Evolutionary conservation across 2,888 invertebrate species (phyloP).

Genomic region (Pollenia labialis): DNA sequence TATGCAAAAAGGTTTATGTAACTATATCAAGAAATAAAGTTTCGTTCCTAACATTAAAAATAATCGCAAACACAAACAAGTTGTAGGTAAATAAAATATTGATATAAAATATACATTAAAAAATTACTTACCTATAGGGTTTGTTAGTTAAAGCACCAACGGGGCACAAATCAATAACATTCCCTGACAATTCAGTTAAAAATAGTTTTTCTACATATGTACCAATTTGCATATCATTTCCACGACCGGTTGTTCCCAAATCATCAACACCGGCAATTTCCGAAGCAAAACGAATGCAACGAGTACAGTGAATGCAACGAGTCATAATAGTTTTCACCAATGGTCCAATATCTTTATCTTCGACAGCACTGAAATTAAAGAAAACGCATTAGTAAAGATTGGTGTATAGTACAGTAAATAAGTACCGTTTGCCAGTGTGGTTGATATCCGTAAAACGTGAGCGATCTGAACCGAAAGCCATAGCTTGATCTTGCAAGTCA

Average conservation of each 20-base stretch:
- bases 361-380: conserved; percentile 91
- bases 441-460: conserved; percentile 97
- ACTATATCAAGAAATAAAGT: no score
- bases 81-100: no score
- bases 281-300: conserved; percentile 98
- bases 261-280: conserved; percentile 99
- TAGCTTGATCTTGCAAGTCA: conserved; percentile 98
- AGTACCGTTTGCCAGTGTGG: conserved; percentile 93
- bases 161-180: conserved; percentile 99
- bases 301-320: conserved; percentile 99
- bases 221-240: conserved; percentile 98
- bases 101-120: not conserved
- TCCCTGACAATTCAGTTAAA: conserved; percentile 98
- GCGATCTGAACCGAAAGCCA: conserved; percentile 98
- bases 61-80: no score
- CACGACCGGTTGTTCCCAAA: conserved; percentile 96
- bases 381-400: not conserved
- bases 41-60: no score
- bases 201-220: conserved; percentile 99
- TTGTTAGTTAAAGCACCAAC: conserved; percentile 99
- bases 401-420: not conserved
- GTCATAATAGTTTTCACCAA: conserved; percentile 99
- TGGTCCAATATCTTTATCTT: conserved; percentile 99
- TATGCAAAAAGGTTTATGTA: no score
- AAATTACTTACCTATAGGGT: conserved; percentile 88